These are phyloP conservation scores for Urocyon cinereoargenteus DNA, from an alignment of 2,797 vertebrate genomes.

Conservation along the genomic window DNA sequence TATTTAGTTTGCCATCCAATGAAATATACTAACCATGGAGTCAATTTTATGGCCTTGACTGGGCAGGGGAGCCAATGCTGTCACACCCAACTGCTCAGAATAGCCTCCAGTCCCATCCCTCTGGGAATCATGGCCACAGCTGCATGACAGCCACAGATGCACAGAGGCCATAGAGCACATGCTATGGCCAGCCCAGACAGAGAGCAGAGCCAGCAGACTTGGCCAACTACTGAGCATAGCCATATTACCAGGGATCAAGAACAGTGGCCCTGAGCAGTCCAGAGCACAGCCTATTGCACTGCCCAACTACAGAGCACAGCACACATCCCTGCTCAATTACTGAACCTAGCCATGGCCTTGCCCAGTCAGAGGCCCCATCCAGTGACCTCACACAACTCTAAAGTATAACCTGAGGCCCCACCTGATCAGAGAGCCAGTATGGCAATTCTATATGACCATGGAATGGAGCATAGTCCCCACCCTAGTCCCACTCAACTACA, in stretches of 20 bases:
- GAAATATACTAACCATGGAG: not conserved
- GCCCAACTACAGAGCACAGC: not conserved
- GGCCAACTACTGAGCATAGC: not conserved
- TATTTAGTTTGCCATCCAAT: not conserved
- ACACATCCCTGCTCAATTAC: accelerated
- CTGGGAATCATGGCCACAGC: not conserved
- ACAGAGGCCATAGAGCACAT: not conserved
- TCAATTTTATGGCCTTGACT: not conserved
- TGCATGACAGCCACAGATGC: not conserved
- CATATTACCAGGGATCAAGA: not conserved
- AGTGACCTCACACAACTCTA: not conserved
- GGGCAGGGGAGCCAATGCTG: not conserved
- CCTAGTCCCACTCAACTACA: not conserved
- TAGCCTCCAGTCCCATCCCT: not conserved
- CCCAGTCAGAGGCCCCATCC: no score
- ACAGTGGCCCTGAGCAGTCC: not conserved
- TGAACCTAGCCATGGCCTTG: not conserved
- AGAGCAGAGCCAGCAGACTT: not conserved
- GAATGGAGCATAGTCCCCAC: no score
- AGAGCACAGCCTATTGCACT: not conserved
- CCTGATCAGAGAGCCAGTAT: not conserved
- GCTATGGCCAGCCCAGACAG: not conserved
- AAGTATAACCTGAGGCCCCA: not conserved
- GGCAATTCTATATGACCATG: not conserved
- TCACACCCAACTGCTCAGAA: not conserved